These are phyloP conservation scores for Lucilia sericata DNA, from an alignment of 1,140 invertebrate genomes.

Conservation along the genomic window DNA sequence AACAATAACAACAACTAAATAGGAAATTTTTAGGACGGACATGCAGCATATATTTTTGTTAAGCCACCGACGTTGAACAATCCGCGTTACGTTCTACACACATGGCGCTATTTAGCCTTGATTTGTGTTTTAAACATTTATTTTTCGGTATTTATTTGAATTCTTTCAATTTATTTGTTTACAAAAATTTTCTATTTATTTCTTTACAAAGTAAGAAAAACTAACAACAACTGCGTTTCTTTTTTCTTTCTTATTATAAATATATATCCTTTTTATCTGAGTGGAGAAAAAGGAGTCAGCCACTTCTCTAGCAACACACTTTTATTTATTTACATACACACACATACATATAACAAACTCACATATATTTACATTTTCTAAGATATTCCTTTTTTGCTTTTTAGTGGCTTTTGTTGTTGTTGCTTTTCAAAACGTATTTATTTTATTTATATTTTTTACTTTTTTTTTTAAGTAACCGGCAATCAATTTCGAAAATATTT, in stretches of 20 bases:
- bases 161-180: background rate
- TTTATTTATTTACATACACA: background rate
- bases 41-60: too few species aligned
- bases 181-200: background rate
- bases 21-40: too few species aligned
- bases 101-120: conserved; percentile 17
- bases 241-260: background rate
- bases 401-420: background rate
- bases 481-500: conserved; percentile 17
- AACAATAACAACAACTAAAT: too few species aligned
- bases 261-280: background rate
- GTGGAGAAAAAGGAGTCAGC: background rate
- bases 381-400: background rate
- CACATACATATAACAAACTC: background rate
- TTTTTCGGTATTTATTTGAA: background rate
- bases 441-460: too few species aligned
- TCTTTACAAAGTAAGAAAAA: background rate
- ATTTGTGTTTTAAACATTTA: background rate
- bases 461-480: background rate
- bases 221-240: background rate
- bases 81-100: background rate
- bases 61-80: background rate
- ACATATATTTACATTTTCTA: background rate
- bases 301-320: background rate
- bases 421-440: background rate